A percentile compares a stretch with the other conserved stretches of the same genome.
phyloP scores from a whole-genome alignment of 2,888 invertebrate genomes.

The Chirona hameri region DNA sequence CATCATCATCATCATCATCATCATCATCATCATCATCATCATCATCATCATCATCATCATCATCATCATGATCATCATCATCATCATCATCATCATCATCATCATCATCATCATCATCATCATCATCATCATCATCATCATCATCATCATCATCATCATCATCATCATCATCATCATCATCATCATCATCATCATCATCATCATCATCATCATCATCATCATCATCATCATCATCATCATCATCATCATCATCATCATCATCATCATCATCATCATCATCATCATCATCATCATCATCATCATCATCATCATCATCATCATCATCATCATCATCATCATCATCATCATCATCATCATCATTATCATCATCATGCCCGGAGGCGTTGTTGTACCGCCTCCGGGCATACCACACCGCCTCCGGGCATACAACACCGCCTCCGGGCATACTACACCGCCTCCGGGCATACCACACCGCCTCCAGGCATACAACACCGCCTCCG shows the following conservation, averaged over 20 bases:
- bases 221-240: constrained; percentile 22
- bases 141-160: constrained; percentile 22
- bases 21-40: too few species aligned
- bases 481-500: too few species aligned
- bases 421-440: too few species aligned
- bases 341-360: too few species aligned
- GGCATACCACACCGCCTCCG: too few species aligned
- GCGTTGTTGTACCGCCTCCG: too few species aligned
- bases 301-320: constrained; percentile 22
- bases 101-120: constrained; percentile 22
- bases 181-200: constrained; percentile 22
- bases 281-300: constrained; percentile 22
- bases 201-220: constrained; percentile 22
- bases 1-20: too few species aligned
- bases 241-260: constrained; percentile 22
- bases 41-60: too few species aligned
- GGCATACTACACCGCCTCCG: too few species aligned
- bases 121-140: constrained; percentile 22
- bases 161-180: constrained; percentile 22
- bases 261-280: constrained; percentile 22
- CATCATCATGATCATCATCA: too few species aligned
- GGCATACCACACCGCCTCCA: too few species aligned
- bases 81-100: constrained; percentile 22
- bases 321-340: constrained; percentile 22
- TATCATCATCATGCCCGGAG: too few species aligned